Base-by-base conservation (phyloP, 2,113 vertebrate genomes). In the Phylloscopus whistleri region DNA sequence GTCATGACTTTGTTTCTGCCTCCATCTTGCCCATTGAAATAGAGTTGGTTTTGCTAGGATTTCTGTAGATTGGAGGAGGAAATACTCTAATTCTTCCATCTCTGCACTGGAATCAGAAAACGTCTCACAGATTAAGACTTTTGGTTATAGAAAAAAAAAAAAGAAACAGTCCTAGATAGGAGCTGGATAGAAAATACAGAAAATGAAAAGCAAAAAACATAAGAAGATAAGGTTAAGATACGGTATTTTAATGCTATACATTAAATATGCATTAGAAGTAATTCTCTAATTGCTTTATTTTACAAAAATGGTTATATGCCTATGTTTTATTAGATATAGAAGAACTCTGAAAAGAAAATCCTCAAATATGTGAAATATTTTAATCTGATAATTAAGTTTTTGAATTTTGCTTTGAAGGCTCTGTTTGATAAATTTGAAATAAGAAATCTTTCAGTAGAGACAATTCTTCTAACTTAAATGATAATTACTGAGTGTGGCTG, bases 351-450 rank as follows among this genome's bases (percentile, higher is more conserved):
- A 86, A 56, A 41, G 58, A 89, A 35, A 84, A 69, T 81, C 62
- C 44, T 82, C 31, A 90, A 96, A 97, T 89, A 94, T 78, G 37
- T 91, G 60, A 93, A 97, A 87, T 94, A 96, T 91, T 96, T 92
- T 96, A 96, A 96, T 97, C 76, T 96, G 63, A 68, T 93, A 96
- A 96, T 95, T 93, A 63, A 89, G 30, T 85, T 84, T 89, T 96
- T 92, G 13, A 44, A 73, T 86, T 89, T 89, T 81, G 13, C 89
- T 97, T 97, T 97, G 90, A 97, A 92, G 78, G 64, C 76, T 51
- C 44, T 51, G 53, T 90, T 96, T 90, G 87, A 60, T 94, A 96
- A 96, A 92, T 70, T 89, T 95, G 90, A 94, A 96, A 83, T 93
- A 94, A 85, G 73, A 85, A 90, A 35, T 95, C 43, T 91, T 96